Percentiles rank a stretch among this genome's conserved stretches.
Evolutionary conservation across 2,797 vertebrate species (phyloP).

Genomic region (Acridotheres tristis): DNA sequence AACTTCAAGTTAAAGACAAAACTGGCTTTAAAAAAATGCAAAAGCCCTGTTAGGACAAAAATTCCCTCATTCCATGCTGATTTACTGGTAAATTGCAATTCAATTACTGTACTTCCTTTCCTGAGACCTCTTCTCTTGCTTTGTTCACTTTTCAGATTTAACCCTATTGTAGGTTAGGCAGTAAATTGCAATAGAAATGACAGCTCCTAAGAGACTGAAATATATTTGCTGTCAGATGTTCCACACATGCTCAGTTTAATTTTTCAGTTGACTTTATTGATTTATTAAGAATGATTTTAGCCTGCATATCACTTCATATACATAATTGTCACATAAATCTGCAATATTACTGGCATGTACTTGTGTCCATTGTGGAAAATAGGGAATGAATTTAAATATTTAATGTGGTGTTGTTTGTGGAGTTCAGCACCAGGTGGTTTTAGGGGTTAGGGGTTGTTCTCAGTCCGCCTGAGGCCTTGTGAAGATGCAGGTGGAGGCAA

Average conservation of each 20-base stretch:
- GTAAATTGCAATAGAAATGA: constrained; percentile 58
- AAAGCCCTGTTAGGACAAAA: constrained; percentile 33
- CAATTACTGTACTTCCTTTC: constrained; percentile 16
- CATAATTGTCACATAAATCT: constrained; percentile 61
- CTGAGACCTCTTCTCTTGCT: constrained; percentile 30
- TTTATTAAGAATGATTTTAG: constrained; percentile 64
- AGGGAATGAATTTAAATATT: not conserved
- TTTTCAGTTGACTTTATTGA: constrained; percentile 69
- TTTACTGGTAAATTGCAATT: constrained; percentile 44
- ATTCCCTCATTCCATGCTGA: constrained; percentile 33
- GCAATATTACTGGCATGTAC: not conserved
- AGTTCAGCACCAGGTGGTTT: not conserved
- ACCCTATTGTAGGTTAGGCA: constrained; percentile 33
- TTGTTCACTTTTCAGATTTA: constrained; percentile 59
- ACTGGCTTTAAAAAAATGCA: constrained; percentile 30
- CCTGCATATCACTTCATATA: constrained; percentile 40
- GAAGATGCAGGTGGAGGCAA: not conserved
- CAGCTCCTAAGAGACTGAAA: constrained; percentile 47
- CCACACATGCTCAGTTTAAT: constrained; percentile 62
- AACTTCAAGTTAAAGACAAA: constrained; percentile 59
- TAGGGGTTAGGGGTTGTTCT: not conserved
- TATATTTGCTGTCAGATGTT: constrained; percentile 48
- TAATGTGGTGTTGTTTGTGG: not conserved
- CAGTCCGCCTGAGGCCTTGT: not conserved
- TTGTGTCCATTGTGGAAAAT: not conserved